Evolutionary conservation across 2,797 vertebrate species (phyloP), one percentile per base, ranked within the genome.

Genomic region (Platyrinchus mystaceus): DNA sequence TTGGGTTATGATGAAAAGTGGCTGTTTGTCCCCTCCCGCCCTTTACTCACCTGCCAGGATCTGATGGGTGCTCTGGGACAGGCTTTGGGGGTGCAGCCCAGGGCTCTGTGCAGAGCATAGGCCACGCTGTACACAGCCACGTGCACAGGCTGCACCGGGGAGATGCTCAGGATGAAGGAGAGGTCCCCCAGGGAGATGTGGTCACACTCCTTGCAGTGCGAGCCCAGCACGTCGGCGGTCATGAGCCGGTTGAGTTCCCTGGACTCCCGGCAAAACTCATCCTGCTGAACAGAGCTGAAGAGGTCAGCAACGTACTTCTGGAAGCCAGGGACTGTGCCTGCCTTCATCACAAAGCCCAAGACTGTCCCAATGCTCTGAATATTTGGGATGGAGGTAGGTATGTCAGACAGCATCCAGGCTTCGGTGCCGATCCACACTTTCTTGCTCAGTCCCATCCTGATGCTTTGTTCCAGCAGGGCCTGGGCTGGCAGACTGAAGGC

Each of bases 401-500:
- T 36, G 9, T 97, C 83, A 0, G 97, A 86, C 41, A 98, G 74
- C 28, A 98, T 55, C 99, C 99, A 99, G n/a, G 97, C 96, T 49
- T 98, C 98, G 3, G 98, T 99, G 84, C 95, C 98, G 7, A 99
- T 94, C 99, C 99, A 99, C 27, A 99, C 99, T 37, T 96, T 98
- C 47, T 97, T 63, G 1, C 60, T 64, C 62, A 98, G 95, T 12
- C 82, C 74, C n/a, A 75, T 30, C 15, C 5, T 58, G 84, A 98
- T 78, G 79, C 98, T 98, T 96, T 94, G 67, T 7, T 95, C 47
- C 98, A 99, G 95, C 98, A 98, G 81, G 13, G 26, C 55, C 24
- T 37, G 77, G 6, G 97, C 98, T 0, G 96, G 50, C 0, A 21
- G 28, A 7, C 69, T 4, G 0, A 96, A 73, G 43, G 99, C 62